Evolutionary conservation across 23 tunicate species (phyloP).

Genomic region (Oikopleura vanhoeffeni): DNA sequence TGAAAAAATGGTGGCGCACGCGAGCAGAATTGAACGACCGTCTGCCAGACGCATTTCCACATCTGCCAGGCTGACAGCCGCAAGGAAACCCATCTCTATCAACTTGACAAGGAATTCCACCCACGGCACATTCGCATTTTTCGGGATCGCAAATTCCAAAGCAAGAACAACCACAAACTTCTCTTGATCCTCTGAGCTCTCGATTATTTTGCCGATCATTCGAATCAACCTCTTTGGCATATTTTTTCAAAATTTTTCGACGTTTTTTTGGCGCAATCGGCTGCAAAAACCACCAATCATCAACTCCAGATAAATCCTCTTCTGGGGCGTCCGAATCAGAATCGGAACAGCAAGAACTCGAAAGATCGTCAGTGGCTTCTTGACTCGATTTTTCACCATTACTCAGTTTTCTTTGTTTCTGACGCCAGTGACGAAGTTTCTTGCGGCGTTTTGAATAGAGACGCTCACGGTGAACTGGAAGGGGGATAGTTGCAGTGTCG

Average conservation of each 20-base stretch:
- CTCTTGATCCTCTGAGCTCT: neutral
- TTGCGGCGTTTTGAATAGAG: constrained; percentile 6
- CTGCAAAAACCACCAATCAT: constrained; percentile 14
- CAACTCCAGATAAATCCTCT: constrained; percentile 10
- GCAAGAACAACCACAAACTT: constrained; percentile 2
- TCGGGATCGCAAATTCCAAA: neutral
- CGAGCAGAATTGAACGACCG: neutral
- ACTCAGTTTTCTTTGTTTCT: neutral
- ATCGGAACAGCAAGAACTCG: neutral
- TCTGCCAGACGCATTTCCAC: neutral
- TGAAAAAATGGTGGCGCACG: constrained; percentile 4
- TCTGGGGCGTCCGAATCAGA: constrained; percentile 14
- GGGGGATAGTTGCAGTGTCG: neutral
- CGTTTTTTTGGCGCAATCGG: constrained; percentile 13
- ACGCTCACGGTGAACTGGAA: constrained; percentile 11
- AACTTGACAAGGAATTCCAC: constrained; percentile 12
- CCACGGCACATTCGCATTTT: neutral
- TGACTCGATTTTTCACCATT: neutral
- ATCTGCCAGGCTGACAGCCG: neutral
- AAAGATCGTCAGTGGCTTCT: neutral
- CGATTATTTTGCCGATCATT: neutral
- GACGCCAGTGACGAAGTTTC: constrained; percentile 3
- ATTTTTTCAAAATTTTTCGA: neutral
- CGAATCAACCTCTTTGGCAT: neutral
- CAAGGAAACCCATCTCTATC: constrained; percentile 6